Evolutionary conservation across 2,888 invertebrate species (phyloP).

Genomic region (Drosophila longiperda): DNA sequence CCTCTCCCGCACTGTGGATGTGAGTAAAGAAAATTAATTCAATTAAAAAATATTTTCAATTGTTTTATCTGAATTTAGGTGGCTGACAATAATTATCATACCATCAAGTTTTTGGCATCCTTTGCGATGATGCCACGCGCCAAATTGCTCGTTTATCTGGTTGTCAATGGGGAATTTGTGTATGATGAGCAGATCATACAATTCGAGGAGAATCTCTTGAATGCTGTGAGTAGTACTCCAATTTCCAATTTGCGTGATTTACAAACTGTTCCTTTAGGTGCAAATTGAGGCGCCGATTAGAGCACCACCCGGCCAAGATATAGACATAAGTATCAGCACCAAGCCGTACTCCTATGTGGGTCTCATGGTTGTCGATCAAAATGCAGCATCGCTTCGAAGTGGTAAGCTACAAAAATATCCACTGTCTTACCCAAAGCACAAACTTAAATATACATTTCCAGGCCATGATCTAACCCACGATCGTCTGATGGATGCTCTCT

Average conservation of each 20-base stretch:
- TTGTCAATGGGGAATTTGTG: constrained; percentile 91
- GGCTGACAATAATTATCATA: constrained; percentile 77
- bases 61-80: constrained; percentile 61
- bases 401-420: constrained; percentile 86
- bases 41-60: too few species aligned
- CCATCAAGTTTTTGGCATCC: constrained; percentile 88
- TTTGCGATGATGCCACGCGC: constrained; percentile 94
- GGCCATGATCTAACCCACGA: constrained; percentile 82
- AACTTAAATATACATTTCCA: constrained; percentile 10
- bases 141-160: constrained; percentile 92
- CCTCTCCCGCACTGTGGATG: constrained; percentile 90
- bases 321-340: constrained; percentile 92
- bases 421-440: rapidly evolving
- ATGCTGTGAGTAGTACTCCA: constrained; percentile 87
- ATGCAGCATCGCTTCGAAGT: constrained; percentile 88
- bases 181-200: constrained; percentile 95
- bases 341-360: constrained; percentile 95
- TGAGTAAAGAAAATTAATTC: constrained; percentile 65
- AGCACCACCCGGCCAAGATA: constrained; percentile 91
- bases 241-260: background rate
- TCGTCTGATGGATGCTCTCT: constrained; percentile 79
- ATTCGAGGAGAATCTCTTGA: constrained; percentile 91
- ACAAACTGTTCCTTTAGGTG: constrained; percentile 74
- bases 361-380: constrained; percentile 95
- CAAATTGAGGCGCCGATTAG: constrained; percentile 88